Percentiles rank a stretch among this genome's conserved stretches.
Conservation (phyloP, 2,797 vertebrate species). For the Pipistrellus nathusii region DNA sequence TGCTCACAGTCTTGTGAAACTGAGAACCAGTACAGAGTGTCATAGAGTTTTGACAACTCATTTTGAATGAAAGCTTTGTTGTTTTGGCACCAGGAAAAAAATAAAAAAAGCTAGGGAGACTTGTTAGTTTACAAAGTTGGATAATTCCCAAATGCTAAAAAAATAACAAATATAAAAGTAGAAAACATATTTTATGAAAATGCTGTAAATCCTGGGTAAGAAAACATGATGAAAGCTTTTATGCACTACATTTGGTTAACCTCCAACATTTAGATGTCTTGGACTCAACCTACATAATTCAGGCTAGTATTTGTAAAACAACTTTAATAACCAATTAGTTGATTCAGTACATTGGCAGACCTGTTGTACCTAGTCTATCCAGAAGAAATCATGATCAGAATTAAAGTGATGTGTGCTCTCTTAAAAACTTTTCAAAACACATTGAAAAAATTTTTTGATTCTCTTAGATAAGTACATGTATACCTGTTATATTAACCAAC, state of each 20-base stretch:
- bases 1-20: slow-evolving; percentile 29
- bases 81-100: slow-evolving; percentile 53
- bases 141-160: neutral
- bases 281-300: neutral
- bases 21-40: slow-evolving; percentile 23
- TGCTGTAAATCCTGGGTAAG: neutral
- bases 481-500: neutral
- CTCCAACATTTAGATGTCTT: neutral
- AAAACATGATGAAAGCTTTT: neutral
- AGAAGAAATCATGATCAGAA: neutral
- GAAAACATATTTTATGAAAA: neutral
- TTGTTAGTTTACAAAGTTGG: slow-evolving; percentile 54
- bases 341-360: neutral
- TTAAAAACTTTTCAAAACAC: neutral
- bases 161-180: neutral
- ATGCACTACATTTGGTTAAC: neutral
- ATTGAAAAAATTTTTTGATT: rapidly evolving
- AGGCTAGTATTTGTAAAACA: neutral
- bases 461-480: neutral
- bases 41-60: slow-evolving; percentile 48
- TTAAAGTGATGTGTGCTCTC: neutral
- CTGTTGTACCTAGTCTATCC: neutral
- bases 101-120: slow-evolving; percentile 49
- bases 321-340: neutral
- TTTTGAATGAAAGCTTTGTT: slow-evolving; percentile 66